Percentiles rank a stretch among this genome's conserved stretches.
These are phyloP conservation scores for Istiophorus platypterus DNA, from an alignment of 2,113 vertebrate genomes.

Conservation along the genomic window DNA sequence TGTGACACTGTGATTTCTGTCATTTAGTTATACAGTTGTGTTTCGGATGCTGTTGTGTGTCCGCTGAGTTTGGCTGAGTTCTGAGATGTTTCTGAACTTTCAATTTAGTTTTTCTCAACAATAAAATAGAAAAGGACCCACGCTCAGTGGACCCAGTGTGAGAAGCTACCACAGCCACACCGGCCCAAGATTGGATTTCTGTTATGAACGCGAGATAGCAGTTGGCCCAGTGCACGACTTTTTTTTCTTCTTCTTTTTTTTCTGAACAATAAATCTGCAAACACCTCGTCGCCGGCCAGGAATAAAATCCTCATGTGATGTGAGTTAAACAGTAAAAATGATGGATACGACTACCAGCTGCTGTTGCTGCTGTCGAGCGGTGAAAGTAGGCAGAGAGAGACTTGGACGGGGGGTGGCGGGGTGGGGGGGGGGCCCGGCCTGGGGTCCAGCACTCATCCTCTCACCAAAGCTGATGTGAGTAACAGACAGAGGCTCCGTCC, in stretches of 20 bases:
- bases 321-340: conserved; percentile 45
- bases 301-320: neutral
- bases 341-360: conserved; percentile 36
- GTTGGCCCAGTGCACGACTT: neutral
- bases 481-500: conserved; percentile 35
- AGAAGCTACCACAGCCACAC: neutral
- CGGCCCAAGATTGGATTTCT: conserved; percentile 5
- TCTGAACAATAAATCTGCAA: conserved; percentile 39
- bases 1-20: too few species aligned
- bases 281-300: neutral
- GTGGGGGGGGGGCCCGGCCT: neutral
- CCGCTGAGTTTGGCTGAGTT: neutral
- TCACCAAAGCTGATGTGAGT: conserved; percentile 24
- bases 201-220: conserved; percentile 32
- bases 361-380: neutral
- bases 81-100: neutral
- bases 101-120: neutral
- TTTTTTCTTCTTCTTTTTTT: neutral
- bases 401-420: conserved; percentile 30
- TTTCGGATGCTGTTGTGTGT: too few species aligned
- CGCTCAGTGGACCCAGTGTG: neutral
- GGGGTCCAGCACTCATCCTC: neutral
- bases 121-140: too few species aligned
- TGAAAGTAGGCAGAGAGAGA: neutral
- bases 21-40: too few species aligned